These are phyloP conservation scores for Cyprinella venusta DNA, from an alignment of 2,797 vertebrate species.

Conservation along the genomic window DNA sequence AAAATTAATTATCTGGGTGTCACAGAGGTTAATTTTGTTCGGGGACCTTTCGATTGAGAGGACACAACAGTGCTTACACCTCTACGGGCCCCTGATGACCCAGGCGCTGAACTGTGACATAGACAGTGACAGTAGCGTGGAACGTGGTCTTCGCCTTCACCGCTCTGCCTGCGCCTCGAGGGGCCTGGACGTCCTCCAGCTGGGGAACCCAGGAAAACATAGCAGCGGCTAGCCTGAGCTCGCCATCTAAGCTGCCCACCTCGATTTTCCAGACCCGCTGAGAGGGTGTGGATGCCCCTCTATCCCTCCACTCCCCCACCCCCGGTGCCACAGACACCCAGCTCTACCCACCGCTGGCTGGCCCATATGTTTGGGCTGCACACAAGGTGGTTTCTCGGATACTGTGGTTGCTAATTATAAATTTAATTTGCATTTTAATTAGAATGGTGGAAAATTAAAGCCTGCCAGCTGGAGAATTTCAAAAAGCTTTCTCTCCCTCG, in stretches of 20 bases:
- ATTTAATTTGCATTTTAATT: slow-evolving; percentile 99
- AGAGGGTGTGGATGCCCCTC: slow-evolving; percentile 53
- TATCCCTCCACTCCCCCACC: slow-evolving; percentile 66
- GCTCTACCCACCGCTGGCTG: slow-evolving; percentile 88
- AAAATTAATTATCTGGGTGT: slow-evolving; percentile 95
- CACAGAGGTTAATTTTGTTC: slow-evolving; percentile 93
- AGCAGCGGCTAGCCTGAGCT: slow-evolving; percentile 44
- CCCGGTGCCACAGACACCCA: slow-evolving; percentile 77
- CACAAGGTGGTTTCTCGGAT: slow-evolving; percentile 98
- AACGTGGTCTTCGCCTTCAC: slow-evolving; percentile 73
- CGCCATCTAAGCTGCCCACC: slow-evolving; percentile 55
- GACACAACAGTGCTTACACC: slow-evolving; percentile 80
- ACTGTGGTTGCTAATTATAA: slow-evolving; percentile 99
- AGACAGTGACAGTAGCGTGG: slow-evolving; percentile 85
- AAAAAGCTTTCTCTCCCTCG: slow-evolving; percentile 85
- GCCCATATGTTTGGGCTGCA: slow-evolving; percentile 97
- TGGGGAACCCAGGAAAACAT: slow-evolving; percentile 66
- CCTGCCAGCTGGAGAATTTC: slow-evolving; percentile 99
- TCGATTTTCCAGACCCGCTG: slow-evolving; percentile 41
- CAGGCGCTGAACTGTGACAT: slow-evolving; percentile 89
- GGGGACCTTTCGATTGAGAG: slow-evolving; percentile 90
- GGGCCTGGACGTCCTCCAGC: slow-evolving; percentile 67
- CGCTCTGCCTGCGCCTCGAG: slow-evolving; percentile 51
- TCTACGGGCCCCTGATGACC: slow-evolving; percentile 83
- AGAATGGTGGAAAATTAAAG: slow-evolving; percentile 99